These are phyloP conservation scores for Centroberyx gerrardi DNA, from an alignment of 2,797 vertebrate genomes.

Conservation along the genomic window DNA sequence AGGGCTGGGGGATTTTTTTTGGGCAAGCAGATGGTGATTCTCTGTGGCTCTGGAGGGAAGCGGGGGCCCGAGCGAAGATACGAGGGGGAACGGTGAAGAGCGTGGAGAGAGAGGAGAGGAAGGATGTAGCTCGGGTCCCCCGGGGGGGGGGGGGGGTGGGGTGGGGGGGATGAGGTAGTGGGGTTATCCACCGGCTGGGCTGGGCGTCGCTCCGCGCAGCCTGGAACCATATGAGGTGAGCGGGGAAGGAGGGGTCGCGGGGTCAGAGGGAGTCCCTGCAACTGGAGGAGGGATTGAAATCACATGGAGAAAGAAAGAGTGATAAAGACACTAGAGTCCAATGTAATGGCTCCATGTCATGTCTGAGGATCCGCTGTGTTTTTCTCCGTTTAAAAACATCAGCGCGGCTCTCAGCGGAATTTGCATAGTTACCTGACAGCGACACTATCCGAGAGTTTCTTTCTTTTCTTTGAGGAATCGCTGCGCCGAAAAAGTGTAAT, in stretches of 20 bases:
- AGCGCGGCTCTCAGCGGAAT: constrained; percentile 22
- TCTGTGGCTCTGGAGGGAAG: constrained; percentile 69
- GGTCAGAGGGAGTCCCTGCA: constrained; percentile 42
- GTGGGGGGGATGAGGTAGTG: constrained; percentile 70
- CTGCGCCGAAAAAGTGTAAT: constrained; percentile 69
- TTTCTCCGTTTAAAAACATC: not conserved
- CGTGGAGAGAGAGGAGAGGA: constrained; percentile 61
- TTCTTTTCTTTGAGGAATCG: constrained; percentile 40
- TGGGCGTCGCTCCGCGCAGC: constrained; percentile 54
- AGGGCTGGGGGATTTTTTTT: constrained; percentile 59
- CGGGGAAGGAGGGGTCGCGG: not conserved
- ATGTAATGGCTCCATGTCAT: not conserved
- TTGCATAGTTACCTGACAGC: constrained; percentile 57
- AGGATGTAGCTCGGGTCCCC: constrained; percentile 73
- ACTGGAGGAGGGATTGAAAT: constrained; percentile 32
- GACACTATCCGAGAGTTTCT: constrained; percentile 24
- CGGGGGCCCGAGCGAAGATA: constrained; percentile 65
- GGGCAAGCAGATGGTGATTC: constrained; percentile 73
- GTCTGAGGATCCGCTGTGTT: constrained; percentile 2
- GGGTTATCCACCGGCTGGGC: constrained; percentile 74
- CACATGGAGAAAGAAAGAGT: not conserved
- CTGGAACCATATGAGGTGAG: constrained; percentile 56
- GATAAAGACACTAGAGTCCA: constrained; percentile 14
- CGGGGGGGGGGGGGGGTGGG: constrained; percentile 67
- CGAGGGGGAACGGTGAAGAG: constrained; percentile 67